These are phyloP conservation scores for Zaprionus camerounensis DNA, from an alignment of 1,140 invertebrate genomes.

Conservation along the genomic window DNA sequence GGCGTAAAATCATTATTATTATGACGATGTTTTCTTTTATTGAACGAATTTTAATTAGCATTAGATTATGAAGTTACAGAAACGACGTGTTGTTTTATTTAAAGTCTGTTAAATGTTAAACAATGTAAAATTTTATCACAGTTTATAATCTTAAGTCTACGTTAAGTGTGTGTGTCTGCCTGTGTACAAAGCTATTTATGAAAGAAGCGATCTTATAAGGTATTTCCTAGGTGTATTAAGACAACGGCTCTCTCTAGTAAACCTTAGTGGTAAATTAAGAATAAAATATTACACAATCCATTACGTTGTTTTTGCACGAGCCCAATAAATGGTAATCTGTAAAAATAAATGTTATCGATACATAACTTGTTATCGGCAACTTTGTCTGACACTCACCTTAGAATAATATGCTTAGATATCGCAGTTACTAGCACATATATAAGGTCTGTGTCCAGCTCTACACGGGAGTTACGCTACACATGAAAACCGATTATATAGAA, in stretches of 20 bases:
- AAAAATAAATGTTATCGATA: neutral
- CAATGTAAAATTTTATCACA: slow-evolving; percentile 80
- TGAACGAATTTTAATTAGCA: slow-evolving; percentile 74
- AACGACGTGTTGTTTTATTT: slow-evolving; percentile 63
- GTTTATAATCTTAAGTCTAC: slow-evolving; percentile 72
- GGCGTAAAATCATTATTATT: slow-evolving; percentile 41
- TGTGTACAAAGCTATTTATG: slow-evolving; percentile 27
- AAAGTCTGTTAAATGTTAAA: slow-evolving; percentile 79
- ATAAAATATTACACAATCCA: slow-evolving; percentile 72
- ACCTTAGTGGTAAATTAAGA: slow-evolving; percentile 27
- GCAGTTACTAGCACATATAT: neutral
- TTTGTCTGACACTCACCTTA: slow-evolving; percentile 17
- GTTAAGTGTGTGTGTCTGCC: slow-evolving; percentile 32
- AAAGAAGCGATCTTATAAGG: slow-evolving; percentile 29
- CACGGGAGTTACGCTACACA: slow-evolving; percentile 29
- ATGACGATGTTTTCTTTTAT: slow-evolving; percentile 71
- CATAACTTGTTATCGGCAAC: neutral
- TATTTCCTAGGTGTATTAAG: slow-evolving; percentile 40
- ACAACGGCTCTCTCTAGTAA: slow-evolving; percentile 37
- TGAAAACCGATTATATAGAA: neutral
- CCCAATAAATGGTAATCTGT: slow-evolving; percentile 46
- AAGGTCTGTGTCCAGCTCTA: slow-evolving; percentile 21
- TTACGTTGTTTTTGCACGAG: slow-evolving; percentile 65
- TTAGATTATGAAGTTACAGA: slow-evolving; percentile 69
- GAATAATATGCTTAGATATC: slow-evolving; percentile 20